Conservation (phyloP, 2,113 vertebrate species). For the Gasterosteus aculeatus region DNA sequence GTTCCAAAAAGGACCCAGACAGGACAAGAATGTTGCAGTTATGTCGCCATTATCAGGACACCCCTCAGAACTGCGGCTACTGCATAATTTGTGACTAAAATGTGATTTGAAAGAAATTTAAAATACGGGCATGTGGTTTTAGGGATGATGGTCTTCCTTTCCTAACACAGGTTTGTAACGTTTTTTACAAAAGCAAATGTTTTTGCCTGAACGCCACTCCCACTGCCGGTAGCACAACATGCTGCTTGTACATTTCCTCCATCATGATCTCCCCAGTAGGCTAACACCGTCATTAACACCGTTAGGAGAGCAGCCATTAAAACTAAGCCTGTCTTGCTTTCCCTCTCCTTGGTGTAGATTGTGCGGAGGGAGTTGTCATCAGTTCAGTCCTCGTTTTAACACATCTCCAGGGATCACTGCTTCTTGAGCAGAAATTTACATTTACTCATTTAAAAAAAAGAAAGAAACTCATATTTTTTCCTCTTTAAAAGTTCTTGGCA, state of each 20-base stretch:
- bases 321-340: slow-evolving; percentile 40
- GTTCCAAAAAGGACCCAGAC: background rate
- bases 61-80: background rate
- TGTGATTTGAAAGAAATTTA: background rate
- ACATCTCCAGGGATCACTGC: slow-evolving; percentile 68
- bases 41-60: background rate
- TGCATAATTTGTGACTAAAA: background rate
- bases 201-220: slow-evolving; percentile 12
- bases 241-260: slow-evolving; percentile 27
- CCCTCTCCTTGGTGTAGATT: slow-evolving; percentile 26
- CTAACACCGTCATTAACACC: slow-evolving; percentile 56
- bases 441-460: slow-evolving; percentile 54
- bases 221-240: slow-evolving; percentile 1
- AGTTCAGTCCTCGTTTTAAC: slow-evolving; percentile 76
- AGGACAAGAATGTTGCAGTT: background rate
- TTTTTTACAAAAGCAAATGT: background rate
- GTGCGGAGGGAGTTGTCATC: slow-evolving; percentile 74
- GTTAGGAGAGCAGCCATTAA: slow-evolving; percentile 61
- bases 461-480: slow-evolving; percentile 6
- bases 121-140: background rate
- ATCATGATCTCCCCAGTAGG: slow-evolving; percentile 44
- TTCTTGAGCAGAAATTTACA: slow-evolving; percentile 73
- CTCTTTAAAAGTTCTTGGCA: slow-evolving; percentile 72
- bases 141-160: background rate
- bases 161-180: background rate